Conservation (phyloP, 2,888 invertebrate genomes). For the Cataglyphis livida region DNA sequence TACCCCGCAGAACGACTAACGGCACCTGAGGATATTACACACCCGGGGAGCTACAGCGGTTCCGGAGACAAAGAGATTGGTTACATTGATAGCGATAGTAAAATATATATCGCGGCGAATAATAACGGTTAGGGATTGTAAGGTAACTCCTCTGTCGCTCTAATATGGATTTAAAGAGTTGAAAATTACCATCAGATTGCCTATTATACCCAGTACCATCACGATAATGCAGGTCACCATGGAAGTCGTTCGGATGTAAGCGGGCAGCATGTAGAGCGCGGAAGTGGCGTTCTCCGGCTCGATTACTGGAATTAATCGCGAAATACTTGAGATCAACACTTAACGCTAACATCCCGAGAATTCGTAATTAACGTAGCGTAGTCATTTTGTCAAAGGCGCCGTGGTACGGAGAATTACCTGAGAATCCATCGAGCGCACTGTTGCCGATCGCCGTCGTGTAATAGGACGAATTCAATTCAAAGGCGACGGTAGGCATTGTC, state of each 20-base stretch:
- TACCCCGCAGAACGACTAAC: constrained; percentile 95
- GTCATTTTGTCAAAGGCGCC: background rate
- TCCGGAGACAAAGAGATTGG: background rate
- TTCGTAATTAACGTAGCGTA: background rate
- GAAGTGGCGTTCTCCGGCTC: constrained; percentile 79
- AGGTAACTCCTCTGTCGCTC: background rate
- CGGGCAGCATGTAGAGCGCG: constrained; percentile 88
- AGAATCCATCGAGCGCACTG: constrained; percentile 78
- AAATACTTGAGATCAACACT: constrained; percentile 3
- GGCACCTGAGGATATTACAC: constrained; percentile 85
- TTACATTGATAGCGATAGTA: background rate
- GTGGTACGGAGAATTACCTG: constrained; percentile 72
- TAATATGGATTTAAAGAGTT: background rate
- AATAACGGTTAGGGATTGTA: background rate
- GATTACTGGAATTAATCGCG: constrained; percentile 74
- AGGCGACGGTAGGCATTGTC: constrained; percentile 79
- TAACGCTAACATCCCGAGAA: background rate
- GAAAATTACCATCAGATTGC: constrained; percentile 92
- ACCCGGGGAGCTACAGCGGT: background rate
- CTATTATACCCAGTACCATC: constrained; percentile 95
- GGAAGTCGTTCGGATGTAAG: constrained; percentile 95
- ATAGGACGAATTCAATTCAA: constrained; percentile 80
- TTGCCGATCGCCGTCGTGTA: constrained; percentile 80
- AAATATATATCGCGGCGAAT: background rate
- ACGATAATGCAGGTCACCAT: constrained; percentile 95